Base-by-base conservation (phyloP, 2,888 invertebrate species). In the Eulithis testata region DNA sequence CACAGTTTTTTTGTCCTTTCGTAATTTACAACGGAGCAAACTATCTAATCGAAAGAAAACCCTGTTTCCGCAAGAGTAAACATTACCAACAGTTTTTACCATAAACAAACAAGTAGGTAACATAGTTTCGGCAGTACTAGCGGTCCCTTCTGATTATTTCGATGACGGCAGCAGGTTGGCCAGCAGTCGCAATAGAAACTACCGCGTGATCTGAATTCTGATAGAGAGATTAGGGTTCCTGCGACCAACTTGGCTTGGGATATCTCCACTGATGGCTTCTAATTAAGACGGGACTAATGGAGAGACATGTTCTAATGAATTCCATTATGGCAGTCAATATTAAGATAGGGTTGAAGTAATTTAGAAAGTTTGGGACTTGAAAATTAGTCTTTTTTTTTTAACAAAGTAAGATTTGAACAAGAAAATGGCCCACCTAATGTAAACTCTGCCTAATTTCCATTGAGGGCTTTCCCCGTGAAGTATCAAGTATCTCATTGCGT, bases 181-280 rank as follows among this genome's bases (percentile, higher is more conserved):
- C 86, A 86, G 86, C 85, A 85, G 84, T 82, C 82, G 80, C 80
- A 83, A 83, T 86, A 86, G 85, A 87, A 88, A 88, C 87, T 84
- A 79, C 74, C 81, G 77, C 88, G 90, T 91, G 91, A 86, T 86
- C 84, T 76, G 89, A 89, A 89, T 90, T 73, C 79, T 78, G 84
- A 90, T 89, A 80, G 72, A 73, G 71, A 85, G 87, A 90, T 90
- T 88, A 89, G 78, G 78, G 76, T 78, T 76, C 80, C 81, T 79
- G 81, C 81, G 82, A 77, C 80, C 79, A 82, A 86, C 81, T 86
- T 86, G 82, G 84, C 85, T 86, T 80, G 75, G 76, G 78, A 83
- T 82, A 82, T 84, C 82, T 79, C 78, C 76, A 71, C 83, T 80
- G 84, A 86, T 86, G 83, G 81, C 79, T 83, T 77, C 84, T 85